A percentile compares a stretch with the other conserved stretches of the same genome.
Evolutionary conservation across 2,888 invertebrate species (phyloP).

Genomic region (Heteromyza rotundicornis): DNA sequence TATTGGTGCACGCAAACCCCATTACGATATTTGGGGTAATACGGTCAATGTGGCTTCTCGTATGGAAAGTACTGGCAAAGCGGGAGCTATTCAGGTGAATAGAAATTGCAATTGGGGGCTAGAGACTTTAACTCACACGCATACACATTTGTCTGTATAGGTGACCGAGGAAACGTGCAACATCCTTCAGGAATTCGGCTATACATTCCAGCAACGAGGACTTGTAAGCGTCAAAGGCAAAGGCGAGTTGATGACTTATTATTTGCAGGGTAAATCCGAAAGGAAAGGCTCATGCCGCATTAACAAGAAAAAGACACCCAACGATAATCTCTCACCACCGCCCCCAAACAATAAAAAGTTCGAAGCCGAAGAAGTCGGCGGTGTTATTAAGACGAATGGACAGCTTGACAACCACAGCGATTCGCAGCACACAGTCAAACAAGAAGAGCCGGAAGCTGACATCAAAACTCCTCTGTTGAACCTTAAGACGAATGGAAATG

Average conservation of each 20-base stretch:
- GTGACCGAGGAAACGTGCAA: constrained; percentile 94
- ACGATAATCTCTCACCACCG: background rate
- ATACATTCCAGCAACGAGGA: constrained; percentile 92
- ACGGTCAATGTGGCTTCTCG: constrained; percentile 96
- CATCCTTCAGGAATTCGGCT: constrained; percentile 88
- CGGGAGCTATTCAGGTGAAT: constrained; percentile 88
- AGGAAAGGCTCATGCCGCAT: constrained; percentile 29
- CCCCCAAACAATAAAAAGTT: too few species aligned
- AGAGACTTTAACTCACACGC: background rate
- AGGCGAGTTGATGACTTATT: constrained; percentile 95
- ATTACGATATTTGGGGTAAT: constrained; percentile 97
- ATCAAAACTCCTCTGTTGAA: constrained; percentile 56
- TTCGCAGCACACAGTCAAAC: constrained; percentile 16
- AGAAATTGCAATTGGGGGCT: background rate
- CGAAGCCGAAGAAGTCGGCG: too few species aligned
- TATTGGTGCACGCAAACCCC: constrained; percentile 92
- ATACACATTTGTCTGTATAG: constrained; percentile 66
- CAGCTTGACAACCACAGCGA: background rate
- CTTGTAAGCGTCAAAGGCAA: constrained; percentile 96
- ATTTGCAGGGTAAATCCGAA: constrained; percentile 67
- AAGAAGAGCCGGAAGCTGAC: constrained; percentile 45
- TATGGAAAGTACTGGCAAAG: constrained; percentile 98
- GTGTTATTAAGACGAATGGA: too few species aligned
- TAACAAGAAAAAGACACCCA: constrained; percentile 11
- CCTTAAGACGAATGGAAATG: constrained; percentile 40